A percentile compares a stretch with the other conserved stretches of the same genome.
These are phyloP conservation scores for Ptychodera flava DNA, from an alignment of 35 echinoderm and acorn worm species.

Conservation along the genomic window DNA sequence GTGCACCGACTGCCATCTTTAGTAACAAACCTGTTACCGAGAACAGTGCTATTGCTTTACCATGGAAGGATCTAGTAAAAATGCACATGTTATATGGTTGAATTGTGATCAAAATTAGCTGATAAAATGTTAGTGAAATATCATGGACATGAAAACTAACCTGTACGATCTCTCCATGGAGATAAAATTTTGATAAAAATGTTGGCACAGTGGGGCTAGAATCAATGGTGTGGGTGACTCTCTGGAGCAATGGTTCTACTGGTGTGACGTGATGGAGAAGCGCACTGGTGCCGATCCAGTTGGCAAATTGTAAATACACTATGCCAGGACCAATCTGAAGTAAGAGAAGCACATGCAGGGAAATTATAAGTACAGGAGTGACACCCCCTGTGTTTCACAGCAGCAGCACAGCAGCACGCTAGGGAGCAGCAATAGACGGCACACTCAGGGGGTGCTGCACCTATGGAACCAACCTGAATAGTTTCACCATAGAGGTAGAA, in stretches of 20 bases:
- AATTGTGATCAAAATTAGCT: no score
- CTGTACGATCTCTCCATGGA: conserved; percentile 53
- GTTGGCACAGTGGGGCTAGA: conserved; percentile 27
- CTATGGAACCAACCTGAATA: conserved; percentile 36
- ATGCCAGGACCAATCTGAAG: conserved; percentile 64
- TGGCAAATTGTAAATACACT: conserved; percentile 28
- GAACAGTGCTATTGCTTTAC: no score
- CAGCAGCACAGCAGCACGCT: no score
- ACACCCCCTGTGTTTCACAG: not conserved
- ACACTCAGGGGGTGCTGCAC: not conserved
- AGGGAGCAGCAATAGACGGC: not conserved
- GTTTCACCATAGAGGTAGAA: conserved; percentile 49
- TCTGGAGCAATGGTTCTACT: conserved; percentile 56
- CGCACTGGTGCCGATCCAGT: conserved; percentile 31
- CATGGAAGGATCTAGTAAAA: no score
- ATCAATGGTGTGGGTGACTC: conserved; percentile 47
- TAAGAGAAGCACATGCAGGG: not conserved
- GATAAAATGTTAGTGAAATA: no score
- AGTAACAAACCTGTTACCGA: no score
- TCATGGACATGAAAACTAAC: no score
- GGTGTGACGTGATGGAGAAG: conserved; percentile 56
- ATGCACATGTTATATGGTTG: no score
- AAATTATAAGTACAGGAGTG: not conserved
- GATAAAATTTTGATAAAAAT: conserved; percentile 40
- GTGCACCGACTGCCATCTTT: no score